Conservation (phyloP, 1,140 invertebrate species). For the Cyclargus thomasi region DNA sequence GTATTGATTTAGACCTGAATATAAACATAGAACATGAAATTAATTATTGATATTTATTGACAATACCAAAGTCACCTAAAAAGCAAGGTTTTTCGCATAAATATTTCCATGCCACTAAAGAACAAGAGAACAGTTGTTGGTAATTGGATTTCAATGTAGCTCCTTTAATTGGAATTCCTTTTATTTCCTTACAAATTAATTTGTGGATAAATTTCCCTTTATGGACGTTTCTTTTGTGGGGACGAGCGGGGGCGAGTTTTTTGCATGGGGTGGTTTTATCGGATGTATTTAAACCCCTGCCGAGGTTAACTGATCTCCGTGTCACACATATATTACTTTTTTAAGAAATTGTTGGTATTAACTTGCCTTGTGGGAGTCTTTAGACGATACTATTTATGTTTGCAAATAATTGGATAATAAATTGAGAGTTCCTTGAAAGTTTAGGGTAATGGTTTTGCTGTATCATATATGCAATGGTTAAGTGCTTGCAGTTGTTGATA, state of each 20-base stretch:
- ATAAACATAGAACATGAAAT: no score
- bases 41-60: not conserved
- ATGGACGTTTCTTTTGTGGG: constrained; percentile 54
- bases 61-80: not conserved
- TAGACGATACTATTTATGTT: not conserved
- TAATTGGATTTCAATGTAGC: constrained; percentile 5
- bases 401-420: constrained; percentile 3
- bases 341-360: constrained; percentile 30
- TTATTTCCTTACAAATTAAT: constrained; percentile 59
- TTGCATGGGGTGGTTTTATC: constrained; percentile 61
- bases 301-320: constrained; percentile 44
- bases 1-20: no score
- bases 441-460: not conserved
- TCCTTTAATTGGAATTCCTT: constrained; percentile 56
- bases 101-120: not conserved
- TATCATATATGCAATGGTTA: not conserved
- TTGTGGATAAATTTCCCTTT: constrained; percentile 71
- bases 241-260: constrained; percentile 46
- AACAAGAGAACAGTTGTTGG: constrained; percentile 3
- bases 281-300: constrained; percentile 61
- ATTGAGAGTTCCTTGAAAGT: not conserved
- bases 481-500: not conserved
- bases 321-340: constrained; percentile 56
- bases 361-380: not conserved
- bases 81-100: not conserved